These are phyloP conservation scores for Mesorhabditis sp. DNA, from an alignment of 2,888 invertebrate species.

Conservation along the genomic window DNA sequence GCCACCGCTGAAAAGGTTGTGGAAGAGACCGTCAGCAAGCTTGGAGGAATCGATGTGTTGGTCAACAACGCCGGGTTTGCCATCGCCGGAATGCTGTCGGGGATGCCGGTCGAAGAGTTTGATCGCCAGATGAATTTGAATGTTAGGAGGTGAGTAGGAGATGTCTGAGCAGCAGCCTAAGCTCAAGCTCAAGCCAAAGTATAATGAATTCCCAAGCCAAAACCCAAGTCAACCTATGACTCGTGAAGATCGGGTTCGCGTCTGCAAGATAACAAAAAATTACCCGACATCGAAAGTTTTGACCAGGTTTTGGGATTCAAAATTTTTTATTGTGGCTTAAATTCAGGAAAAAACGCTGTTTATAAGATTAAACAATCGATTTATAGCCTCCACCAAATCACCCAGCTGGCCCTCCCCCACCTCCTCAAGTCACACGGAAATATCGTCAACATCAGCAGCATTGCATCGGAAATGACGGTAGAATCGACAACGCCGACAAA, in stretches of 20 bases:
- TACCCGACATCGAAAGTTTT: no score
- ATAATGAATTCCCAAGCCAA: no score
- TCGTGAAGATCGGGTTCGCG: no score
- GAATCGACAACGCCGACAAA: background rate
- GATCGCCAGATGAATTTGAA: constrained; percentile 85
- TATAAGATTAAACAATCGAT: no score
- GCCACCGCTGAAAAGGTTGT: constrained; percentile 22
- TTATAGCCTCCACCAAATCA: constrained; percentile 38
- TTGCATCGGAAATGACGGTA: constrained; percentile 59
- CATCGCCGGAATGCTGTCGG: constrained; percentile 27
- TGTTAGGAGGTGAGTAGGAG: constrained; percentile 50
- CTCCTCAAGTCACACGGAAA: constrained; percentile 65
- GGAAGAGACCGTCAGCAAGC: constrained; percentile 25
- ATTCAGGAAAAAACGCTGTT: no score
- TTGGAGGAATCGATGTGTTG: constrained; percentile 35
- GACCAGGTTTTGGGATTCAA: no score
- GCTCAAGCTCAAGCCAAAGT: background rate
- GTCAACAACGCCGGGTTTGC: constrained; percentile 43
- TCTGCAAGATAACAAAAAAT: no score
- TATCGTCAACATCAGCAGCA: constrained; percentile 87
- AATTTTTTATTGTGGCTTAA: no score
- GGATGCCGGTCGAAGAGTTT: constrained; percentile 66
- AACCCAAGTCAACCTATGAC: no score
- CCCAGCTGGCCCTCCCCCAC: constrained; percentile 37
- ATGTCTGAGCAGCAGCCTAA: background rate